These are phyloP conservation scores for Tapirus terrestris DNA, from an alignment of 2,113 vertebrate species.

Conservation along the genomic window DNA sequence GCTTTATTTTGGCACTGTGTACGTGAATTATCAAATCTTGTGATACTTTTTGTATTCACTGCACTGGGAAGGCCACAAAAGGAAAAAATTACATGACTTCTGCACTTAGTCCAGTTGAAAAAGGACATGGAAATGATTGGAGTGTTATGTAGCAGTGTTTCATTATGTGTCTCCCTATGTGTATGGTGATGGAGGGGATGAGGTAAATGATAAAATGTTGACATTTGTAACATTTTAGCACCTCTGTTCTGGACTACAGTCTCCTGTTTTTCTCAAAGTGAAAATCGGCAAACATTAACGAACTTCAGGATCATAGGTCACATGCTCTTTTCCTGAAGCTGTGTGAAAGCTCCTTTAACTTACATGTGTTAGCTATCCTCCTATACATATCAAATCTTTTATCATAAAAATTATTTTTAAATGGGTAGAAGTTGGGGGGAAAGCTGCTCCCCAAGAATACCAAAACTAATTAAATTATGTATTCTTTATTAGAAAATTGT, in stretches of 20 bases:
- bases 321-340: background rate
- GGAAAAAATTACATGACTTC: background rate
- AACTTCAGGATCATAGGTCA: background rate
- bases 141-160: background rate
- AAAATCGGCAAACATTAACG: constrained; percentile 50
- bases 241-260: background rate
- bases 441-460: background rate
- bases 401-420: constrained; percentile 43
- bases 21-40: constrained; percentile 1
- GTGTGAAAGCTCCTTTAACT: background rate
- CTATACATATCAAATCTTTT: background rate
- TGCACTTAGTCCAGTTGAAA: background rate
- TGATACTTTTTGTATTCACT: background rate
- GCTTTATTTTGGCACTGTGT: background rate
- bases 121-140: background rate
- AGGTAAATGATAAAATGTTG: background rate
- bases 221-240: background rate
- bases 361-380: background rate
- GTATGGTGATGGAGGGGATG: background rate
- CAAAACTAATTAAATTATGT: constrained; percentile 8
- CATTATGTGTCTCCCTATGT: background rate
- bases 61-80: background rate
- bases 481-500: constrained; percentile 20
- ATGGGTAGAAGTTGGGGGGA: background rate
- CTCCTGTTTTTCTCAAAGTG: background rate